These are phyloP conservation scores for Chironomus tepperi DNA, from an alignment of 1,140 invertebrate genomes.

Conservation along the genomic window DNA sequence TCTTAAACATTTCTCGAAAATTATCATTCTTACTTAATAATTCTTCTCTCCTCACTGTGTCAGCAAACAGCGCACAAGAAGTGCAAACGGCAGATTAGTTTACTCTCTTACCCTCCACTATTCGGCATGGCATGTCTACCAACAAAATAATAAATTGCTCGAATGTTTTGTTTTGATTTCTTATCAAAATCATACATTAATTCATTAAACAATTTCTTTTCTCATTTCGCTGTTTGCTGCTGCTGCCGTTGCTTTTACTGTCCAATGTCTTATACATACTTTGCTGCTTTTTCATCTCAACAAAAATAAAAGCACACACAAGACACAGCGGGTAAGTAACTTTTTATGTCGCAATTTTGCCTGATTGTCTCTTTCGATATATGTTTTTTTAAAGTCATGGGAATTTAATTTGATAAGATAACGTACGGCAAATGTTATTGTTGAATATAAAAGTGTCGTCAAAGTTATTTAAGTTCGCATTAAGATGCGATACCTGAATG, in stretches of 20 bases:
- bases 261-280: too few species aligned
- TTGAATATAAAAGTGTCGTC: slow-evolving; percentile 22
- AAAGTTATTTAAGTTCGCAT: slow-evolving; percentile 22
- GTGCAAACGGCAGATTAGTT: too few species aligned
- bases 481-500: not conserved
- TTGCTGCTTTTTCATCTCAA: too few species aligned
- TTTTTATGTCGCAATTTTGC: slow-evolving; percentile 21
- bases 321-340: slow-evolving; percentile 17
- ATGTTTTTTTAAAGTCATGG: not conserved
- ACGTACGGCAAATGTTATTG: not conserved
- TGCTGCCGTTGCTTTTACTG: not conserved
- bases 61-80: too few species aligned
- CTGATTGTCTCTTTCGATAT: slow-evolving; percentile 11
- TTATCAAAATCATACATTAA: slow-evolving; percentile 23
- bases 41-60: not conserved
- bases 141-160: slow-evolving; percentile 22
- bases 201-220: slow-evolving; percentile 15
- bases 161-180: slow-evolving; percentile 23
- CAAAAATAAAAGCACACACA: too few species aligned
- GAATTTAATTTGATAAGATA: slow-evolving; percentile 22
- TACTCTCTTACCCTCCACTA: too few species aligned
- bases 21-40: not conserved
- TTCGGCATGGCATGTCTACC: not conserved
- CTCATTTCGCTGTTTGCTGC: not conserved
- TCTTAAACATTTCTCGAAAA: too few species aligned